Evolutionary conservation across 2,113 vertebrate species (phyloP), one percentile per base, ranked within the genome.

Genomic region (Brienomyrus longianalis): DNA sequence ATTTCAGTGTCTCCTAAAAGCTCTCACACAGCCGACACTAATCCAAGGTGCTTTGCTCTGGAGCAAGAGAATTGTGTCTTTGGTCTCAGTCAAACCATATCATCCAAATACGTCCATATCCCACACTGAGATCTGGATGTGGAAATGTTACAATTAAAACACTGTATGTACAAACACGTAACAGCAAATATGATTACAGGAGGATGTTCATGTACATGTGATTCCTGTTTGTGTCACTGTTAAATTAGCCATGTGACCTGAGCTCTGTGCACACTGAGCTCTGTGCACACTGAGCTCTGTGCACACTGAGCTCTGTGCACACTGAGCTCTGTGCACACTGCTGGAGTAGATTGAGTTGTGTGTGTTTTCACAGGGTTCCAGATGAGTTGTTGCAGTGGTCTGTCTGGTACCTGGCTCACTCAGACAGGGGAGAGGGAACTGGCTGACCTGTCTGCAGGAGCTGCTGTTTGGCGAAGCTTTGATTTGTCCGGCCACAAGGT

Each of bases 341-440:
- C 51, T 35, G n/a, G 6, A 39, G 27, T 56, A 19, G n/a, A 13
- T 27, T 87, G 52, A 27, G 23, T 23, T 54, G 51, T 87, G 85
- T 15, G 31, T 54, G 5, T 87, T 54, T 59, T 54, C 4, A 39
- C 87, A 90, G 90, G 54, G 19, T 90, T 43, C 77, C 90, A 6
- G 90, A 88, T 3, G 7, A 56, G 27, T 13, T 90, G 11, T 27
- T 90, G 74, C 51, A 35, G 52, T 90, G 90, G 90, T 88, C 87
- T 5, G 50, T 17, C 19, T 87, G 45, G 11, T 90, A 90, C 54
- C 86, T 88, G n/a, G 3, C 70, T 87, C 47, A 43, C 50, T 45
- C 51, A 7, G 52, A 47, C 56, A 23, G 10, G 62, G 11, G 45
- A 11, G 3, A 54, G 54, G 47, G 83, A 43, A 35, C 11, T 31